These are phyloP conservation scores for Cylindroiulus punctatus DNA, from an alignment of 2,888 invertebrate species.

Conservation along the genomic window DNA sequence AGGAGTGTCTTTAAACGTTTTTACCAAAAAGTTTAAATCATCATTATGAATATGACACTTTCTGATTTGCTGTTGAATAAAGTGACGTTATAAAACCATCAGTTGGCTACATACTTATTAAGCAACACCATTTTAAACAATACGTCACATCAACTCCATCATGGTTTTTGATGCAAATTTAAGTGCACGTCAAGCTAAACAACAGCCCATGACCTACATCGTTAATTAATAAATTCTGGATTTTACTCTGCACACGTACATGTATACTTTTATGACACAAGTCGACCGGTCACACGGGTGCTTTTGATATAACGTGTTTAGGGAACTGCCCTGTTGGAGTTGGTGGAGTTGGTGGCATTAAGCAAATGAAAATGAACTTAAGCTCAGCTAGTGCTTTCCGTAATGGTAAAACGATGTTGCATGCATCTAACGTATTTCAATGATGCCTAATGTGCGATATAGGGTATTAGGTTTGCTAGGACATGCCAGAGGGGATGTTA, in stretches of 20 bases:
- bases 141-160: no score
- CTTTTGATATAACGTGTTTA: not conserved
- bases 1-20: no score
- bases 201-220: not conserved
- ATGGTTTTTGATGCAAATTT: no score
- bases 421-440: slow-evolving; percentile 2
- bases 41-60: no score
- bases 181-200: no score
- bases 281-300: not conserved
- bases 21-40: no score
- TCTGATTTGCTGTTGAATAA: no score
- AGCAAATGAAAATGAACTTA: slow-evolving; percentile 26
- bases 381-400: not conserved
- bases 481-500: slow-evolving; percentile 26
- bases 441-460: not conserved
- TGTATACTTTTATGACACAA: no score
- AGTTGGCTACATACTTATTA: not conserved
- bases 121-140: no score
- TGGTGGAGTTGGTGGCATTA: slow-evolving; percentile 8
- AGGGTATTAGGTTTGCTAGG: slow-evolving; percentile 21
- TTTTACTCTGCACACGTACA: not conserved
- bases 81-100: not conserved
- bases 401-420: slow-evolving; percentile 20
- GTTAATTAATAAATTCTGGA: not conserved
- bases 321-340: not conserved